Percentiles rank a stretch among this genome's conserved stretches.
Evolutionary conservation across 2,888 invertebrate species (phyloP).

Genomic region (Elgonia sp.): DNA sequence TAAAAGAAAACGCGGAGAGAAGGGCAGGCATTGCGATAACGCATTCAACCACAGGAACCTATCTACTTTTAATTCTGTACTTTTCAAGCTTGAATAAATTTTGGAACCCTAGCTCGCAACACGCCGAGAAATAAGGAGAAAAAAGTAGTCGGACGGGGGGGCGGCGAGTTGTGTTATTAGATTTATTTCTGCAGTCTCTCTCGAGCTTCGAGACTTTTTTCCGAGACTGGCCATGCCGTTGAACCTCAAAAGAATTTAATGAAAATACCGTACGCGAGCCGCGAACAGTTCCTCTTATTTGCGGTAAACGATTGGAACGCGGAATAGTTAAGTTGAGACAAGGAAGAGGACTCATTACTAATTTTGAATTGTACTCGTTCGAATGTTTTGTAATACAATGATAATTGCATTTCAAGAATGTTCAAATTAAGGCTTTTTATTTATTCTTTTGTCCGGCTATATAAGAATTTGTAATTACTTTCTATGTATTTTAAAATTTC

Average conservation of each 20-base stretch:
- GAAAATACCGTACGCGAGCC: conserved; percentile 83
- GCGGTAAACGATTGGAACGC: conserved; percentile 76
- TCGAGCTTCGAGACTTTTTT: conserved; percentile 82
- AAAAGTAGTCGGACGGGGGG: conserved; percentile 64
- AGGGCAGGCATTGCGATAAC: conserved; percentile 78
- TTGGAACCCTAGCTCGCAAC: conserved; percentile 72
- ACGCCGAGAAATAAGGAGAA: conserved; percentile 59
- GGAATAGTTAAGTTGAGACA: conserved; percentile 75
- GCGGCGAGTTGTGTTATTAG: conserved; percentile 81
- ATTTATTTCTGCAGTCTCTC: conserved; percentile 82
- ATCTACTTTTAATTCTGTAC: conserved; percentile 82
- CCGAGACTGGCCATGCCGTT: conserved; percentile 76
- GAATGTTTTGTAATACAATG: conserved; percentile 66
- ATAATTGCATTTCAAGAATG: conserved; percentile 69
- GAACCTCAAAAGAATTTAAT: conserved; percentile 85
- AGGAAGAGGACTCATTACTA: conserved; percentile 73
- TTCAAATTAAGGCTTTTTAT: conserved; percentile 61
- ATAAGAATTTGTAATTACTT: conserved; percentile 72
- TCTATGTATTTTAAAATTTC: conserved; percentile 57
- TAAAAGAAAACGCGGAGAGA: conserved; percentile 70
- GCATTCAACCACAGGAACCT: conserved; percentile 81
- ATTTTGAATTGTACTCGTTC: conserved; percentile 73
- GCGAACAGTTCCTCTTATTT: conserved; percentile 76
- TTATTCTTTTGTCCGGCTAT: conserved; percentile 27
- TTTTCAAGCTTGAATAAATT: conserved; percentile 80